Evolutionary conservation across 2,113 vertebrate species (phyloP).

Genomic region (Lagopus muta): DNA sequence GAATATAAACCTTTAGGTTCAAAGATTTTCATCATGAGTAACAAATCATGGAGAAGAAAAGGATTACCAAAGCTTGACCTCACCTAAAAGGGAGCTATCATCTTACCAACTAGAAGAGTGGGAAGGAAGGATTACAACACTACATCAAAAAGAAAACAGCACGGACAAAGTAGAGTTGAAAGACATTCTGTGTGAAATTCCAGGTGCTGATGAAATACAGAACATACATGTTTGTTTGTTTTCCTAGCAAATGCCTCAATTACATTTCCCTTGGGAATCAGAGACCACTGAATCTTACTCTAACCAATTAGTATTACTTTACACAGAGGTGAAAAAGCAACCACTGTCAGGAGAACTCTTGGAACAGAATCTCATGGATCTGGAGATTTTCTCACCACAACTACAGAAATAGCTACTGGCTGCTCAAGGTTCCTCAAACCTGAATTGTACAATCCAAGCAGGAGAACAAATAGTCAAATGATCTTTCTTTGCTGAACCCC

Average conservation of each 20-base stretch:
- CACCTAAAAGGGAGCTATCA: background rate
- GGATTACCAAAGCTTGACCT: background rate
- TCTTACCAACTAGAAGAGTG: background rate
- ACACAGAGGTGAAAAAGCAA: background rate
- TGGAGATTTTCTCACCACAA: background rate
- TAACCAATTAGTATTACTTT: background rate
- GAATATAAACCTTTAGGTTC: background rate
- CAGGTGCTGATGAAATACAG: background rate
- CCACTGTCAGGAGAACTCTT: background rate
- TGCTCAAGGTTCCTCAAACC: background rate
- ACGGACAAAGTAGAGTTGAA: background rate
- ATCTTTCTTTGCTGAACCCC: accelerated
- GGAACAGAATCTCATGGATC: accelerated
- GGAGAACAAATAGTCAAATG: background rate
- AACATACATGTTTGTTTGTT: no score
- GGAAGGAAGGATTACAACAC: background rate
- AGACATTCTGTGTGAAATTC: background rate
- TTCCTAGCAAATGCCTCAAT: background rate
- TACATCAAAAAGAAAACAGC: background rate
- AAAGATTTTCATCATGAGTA: background rate
- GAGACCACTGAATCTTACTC: background rate
- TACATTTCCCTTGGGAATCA: background rate
- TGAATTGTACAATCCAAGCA: accelerated
- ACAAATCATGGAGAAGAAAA: background rate
- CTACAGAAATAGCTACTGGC: background rate